Evolutionary conservation across 2,888 invertebrate genomes (phyloP), one percentile per base, ranked within the genome.

Genomic region (Sarcophaga carnaria): DNA sequence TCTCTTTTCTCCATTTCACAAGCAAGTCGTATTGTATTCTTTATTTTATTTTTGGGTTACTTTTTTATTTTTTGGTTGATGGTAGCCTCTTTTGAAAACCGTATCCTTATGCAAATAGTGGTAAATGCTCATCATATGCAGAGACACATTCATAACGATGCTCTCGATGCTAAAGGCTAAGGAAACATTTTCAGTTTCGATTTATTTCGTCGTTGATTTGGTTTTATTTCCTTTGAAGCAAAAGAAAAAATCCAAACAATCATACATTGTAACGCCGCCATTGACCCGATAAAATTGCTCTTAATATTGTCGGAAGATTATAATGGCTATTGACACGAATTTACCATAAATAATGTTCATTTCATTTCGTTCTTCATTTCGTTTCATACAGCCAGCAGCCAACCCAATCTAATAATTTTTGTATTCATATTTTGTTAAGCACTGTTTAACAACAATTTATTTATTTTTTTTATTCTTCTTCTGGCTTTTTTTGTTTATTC

Each of bases 51-150:
- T 79, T 27, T 66, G 0, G 20, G 63, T 67, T 20, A 0, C 37
- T 64, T 59, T 14, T 54, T 54, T 49, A 14, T 49, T 14, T 54
- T 14, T 54, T 54, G 8, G 12, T 54, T 4, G 5, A 17, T 54
- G 69, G n/a, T 66, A 25, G 22, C 22, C 14, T 20, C 45, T 20
- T 37, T 49, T 54, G 25, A 20, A 63, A 66, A 49, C 10, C 4
- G 27, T 25, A 64, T 80, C 67, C 74, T 66, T 74, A 80, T 72
- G 80, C 66, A 80, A 80, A 80, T 80, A 60, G 5, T 60, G 25
- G 63, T 54, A 54, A 54, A 54, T 54, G 54, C 14, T 54, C 17
- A 54, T 54, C 54, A 54, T 54, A 54, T 14, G 54, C 54, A 54
- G 54, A 54, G 17, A 54, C 54, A 54, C 3, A 37, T 37, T 37